phyloP scores from a whole-genome alignment of 2,888 invertebrate genomes.

The Protodeltote pygarga region DNA sequence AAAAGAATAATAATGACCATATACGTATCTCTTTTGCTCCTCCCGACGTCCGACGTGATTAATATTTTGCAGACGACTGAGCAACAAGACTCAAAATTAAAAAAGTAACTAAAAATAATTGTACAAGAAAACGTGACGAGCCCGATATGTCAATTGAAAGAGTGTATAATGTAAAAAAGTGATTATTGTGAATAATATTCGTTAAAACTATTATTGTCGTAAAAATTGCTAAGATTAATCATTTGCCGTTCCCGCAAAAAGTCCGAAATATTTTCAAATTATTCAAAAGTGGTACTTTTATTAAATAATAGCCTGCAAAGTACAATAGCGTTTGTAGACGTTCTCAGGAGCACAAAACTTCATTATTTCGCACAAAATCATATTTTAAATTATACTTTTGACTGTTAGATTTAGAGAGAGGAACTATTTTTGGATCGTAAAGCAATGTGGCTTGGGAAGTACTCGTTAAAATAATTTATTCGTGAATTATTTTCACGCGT shows the following conservation, averaged over 20 bases:
- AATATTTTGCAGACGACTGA: constrained; percentile 61
- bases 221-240: constrained; percentile 50
- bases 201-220: constrained; percentile 56
- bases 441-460: constrained; percentile 7
- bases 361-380: constrained; percentile 59
- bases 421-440: constrained; percentile 28
- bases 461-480: constrained; percentile 18
- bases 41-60: constrained; percentile 32
- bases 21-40: background rate
- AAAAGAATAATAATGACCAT: background rate
- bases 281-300: constrained; percentile 28
- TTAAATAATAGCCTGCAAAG: constrained; percentile 70
- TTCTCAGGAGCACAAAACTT: constrained; percentile 49
- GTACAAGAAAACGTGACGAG: constrained; percentile 80
- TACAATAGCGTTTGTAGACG: constrained; percentile 74
- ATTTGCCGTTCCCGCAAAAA: constrained; percentile 36
- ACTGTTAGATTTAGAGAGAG: constrained; percentile 35
- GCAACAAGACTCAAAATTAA: constrained; percentile 62
- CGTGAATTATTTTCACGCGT: constrained; percentile 23
- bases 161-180: constrained; percentile 79
- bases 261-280: constrained; percentile 20
- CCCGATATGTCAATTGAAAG: constrained; percentile 85
- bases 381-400: constrained; percentile 16
- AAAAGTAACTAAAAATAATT: constrained; percentile 69
- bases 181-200: constrained; percentile 69